These are phyloP conservation scores for Paraescarpia echinospica DNA, from an alignment of 1,140 invertebrate genomes.

Conservation along the genomic window DNA sequence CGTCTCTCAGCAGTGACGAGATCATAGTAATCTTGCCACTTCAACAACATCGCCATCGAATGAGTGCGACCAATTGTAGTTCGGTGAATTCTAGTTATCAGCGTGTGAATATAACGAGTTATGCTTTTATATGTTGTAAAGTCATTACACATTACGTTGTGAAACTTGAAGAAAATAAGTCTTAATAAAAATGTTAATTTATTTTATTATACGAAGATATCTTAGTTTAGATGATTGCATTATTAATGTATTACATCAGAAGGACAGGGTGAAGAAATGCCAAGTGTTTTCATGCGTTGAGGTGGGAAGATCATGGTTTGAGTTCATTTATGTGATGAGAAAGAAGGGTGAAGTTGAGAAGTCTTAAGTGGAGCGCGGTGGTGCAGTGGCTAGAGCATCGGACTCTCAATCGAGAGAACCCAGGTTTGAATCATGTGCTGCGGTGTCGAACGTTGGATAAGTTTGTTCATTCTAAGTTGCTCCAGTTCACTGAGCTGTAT, in stretches of 20 bases:
- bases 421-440: too few relatives aligned
- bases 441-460: too few relatives aligned
- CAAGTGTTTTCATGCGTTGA: background rate
- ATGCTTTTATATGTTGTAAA: background rate
- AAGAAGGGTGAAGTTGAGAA: background rate
- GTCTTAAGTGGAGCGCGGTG: too few relatives aligned
- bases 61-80: too few relatives aligned
- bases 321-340: background rate
- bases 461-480: too few relatives aligned
- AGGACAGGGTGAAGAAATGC: background rate
- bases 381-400: too few relatives aligned
- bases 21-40: background rate
- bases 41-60: background rate
- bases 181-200: background rate
- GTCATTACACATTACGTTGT: background rate
- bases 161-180: background rate
- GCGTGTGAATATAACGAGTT: background rate
- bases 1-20: too few relatives aligned
- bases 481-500: background rate
- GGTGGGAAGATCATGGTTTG: background rate
- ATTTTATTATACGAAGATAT: too few relatives aligned
- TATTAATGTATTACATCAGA: background rate
- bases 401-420: too few relatives aligned
- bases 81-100: too few relatives aligned
- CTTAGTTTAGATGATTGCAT: too few relatives aligned